These are phyloP conservation scores for Omphaloscelis lunosa DNA, from an alignment of 2,888 invertebrate species.

Conservation along the genomic window DNA sequence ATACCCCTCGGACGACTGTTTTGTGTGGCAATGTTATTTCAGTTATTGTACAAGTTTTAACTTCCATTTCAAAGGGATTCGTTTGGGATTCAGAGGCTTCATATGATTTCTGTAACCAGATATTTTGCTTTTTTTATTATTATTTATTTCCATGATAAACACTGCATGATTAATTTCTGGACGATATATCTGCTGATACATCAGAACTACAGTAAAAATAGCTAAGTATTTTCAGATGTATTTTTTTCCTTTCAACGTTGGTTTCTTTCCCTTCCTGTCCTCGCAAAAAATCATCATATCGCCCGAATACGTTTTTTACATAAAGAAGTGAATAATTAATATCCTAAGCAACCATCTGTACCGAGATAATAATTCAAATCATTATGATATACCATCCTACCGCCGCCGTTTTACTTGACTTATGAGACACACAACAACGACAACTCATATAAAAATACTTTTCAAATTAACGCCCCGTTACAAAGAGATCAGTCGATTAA, in stretches of 20 bases:
- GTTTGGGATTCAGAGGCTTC: too few relatives aligned
- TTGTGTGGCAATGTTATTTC: too few relatives aligned
- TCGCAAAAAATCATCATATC: constrained; percentile 2
- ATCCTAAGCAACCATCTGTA: constrained; percentile 37
- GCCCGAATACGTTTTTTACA: constrained; percentile 24
- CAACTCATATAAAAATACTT: constrained; percentile 51
- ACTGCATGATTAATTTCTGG: neutral
- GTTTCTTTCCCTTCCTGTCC: neutral
- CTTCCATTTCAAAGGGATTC: neutral
- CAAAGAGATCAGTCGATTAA: constrained; percentile 47
- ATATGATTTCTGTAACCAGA: too few relatives aligned
- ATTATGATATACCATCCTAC: constrained; percentile 28
- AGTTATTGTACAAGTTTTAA: neutral
- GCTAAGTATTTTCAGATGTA: neutral
- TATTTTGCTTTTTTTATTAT: too few relatives aligned
- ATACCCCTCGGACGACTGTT: constrained; percentile 5
- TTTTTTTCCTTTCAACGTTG: constrained; percentile 13
- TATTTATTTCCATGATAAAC: too few relatives aligned
- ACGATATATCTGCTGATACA: neutral
- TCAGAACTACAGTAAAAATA: neutral
- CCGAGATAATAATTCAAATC: constrained; percentile 37
- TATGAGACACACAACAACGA: too few relatives aligned
- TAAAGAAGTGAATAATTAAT: constrained; percentile 2
- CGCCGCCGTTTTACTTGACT: constrained; percentile 34
- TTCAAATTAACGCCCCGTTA: constrained; percentile 58